Conservation (phyloP, 2,888 invertebrate species). For the Diarsia rubi region DNA sequence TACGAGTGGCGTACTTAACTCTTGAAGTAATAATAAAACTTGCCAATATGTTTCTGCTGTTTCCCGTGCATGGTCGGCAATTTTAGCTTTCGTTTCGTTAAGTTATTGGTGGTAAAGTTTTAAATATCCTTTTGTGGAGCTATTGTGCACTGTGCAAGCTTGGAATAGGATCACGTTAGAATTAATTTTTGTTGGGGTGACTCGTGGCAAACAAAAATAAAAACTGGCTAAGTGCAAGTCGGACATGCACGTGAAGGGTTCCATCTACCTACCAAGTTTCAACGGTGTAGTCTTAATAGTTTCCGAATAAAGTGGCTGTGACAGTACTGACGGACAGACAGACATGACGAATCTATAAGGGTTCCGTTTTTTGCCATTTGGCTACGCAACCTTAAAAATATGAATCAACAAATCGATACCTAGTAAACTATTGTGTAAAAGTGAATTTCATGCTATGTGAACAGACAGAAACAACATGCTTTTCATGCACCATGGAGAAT, state of each 20-base stretch:
- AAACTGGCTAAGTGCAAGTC: no score
- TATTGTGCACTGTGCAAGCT: not conserved
- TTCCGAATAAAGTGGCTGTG: no score
- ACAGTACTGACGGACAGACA: no score
- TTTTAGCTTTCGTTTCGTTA: not conserved
- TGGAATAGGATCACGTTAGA: not conserved
- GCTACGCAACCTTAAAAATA: no score
- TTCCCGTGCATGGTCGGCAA: constrained; percentile 16
- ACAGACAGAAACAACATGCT: not conserved
- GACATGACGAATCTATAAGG: no score
- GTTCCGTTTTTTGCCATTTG: no score
- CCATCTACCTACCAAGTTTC: no score
- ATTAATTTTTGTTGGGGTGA: not conserved
- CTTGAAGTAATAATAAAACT: constrained; percentile 52
- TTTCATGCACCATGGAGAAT: not conserved
- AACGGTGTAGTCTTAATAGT: no score
- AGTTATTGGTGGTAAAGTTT: constrained; percentile 28
- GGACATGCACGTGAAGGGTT: no score
- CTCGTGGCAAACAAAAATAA: no score
- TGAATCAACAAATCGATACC: no score
- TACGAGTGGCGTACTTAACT: constrained; percentile 57
- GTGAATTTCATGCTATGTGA: not conserved
- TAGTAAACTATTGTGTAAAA: not conserved
- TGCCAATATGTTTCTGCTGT: constrained; percentile 42
- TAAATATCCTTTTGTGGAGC: constrained; percentile 16